Conservation (phyloP, 2,888 invertebrate genomes). For the Nemotelus pantherinus region DNA sequence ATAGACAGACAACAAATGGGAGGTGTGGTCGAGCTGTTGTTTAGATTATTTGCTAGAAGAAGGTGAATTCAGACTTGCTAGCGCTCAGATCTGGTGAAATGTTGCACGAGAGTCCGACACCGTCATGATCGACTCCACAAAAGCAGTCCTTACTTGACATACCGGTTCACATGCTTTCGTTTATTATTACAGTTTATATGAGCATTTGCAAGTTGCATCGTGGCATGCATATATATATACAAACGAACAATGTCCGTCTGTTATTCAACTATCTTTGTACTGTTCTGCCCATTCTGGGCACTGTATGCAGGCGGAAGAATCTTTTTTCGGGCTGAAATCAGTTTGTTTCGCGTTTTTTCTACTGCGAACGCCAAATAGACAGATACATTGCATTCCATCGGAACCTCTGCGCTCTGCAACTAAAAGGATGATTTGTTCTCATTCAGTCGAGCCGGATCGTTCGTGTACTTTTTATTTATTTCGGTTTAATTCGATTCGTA, state of each 20-base stretch:
- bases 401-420: not conserved
- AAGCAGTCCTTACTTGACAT: constrained; percentile 19
- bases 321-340: constrained; percentile 36
- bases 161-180: constrained; percentile 35
- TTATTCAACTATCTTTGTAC: constrained; percentile 1
- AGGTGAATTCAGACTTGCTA: constrained; percentile 4
- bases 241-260: constrained; percentile 2
- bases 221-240: constrained; percentile 33
- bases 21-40: constrained; percentile 39
- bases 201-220: constrained; percentile 2
- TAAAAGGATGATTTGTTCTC: constrained; percentile 8
- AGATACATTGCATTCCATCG: constrained; percentile 14
- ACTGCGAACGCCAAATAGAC: constrained; percentile 26
- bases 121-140: constrained; percentile 2
- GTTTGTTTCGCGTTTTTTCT: constrained; percentile 20
- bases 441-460: constrained; percentile 2
- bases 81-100: constrained; percentile 5
- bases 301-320: constrained; percentile 18
- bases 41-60: constrained; percentile 37
- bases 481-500: constrained; percentile 42
- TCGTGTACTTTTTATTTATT: constrained; percentile 13
- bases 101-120: constrained; percentile 23
- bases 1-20: constrained; percentile 36
- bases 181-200: constrained; percentile 30
- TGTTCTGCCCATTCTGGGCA: constrained; percentile 2